These are phyloP conservation scores for Balanococcus diminutus DNA, from an alignment of 2,888 invertebrate species.

Conservation along the genomic window DNA sequence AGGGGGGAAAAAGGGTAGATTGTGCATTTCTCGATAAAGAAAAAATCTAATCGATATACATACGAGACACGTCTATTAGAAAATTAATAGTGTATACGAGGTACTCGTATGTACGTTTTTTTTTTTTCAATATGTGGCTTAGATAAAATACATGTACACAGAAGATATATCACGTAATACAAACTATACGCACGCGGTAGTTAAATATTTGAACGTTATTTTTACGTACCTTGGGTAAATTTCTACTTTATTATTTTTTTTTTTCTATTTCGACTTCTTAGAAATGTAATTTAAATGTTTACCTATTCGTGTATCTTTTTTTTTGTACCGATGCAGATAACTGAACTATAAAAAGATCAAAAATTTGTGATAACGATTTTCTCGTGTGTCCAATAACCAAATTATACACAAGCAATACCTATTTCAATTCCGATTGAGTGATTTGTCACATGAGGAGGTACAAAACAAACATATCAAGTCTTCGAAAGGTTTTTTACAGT, in stretches of 20 bases:
- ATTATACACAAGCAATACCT: no score
- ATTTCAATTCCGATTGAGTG: no score
- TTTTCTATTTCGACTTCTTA: background rate
- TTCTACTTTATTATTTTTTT: background rate
- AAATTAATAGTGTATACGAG: background rate
- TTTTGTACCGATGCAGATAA: background rate
- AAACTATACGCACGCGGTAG: background rate
- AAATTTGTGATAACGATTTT: background rate
- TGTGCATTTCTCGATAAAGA: background rate
- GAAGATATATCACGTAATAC: background rate
- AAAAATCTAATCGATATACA: background rate
- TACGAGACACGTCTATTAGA: background rate
- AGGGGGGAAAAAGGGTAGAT: background rate
- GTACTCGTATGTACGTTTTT: background rate
- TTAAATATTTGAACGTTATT: conserved; percentile 6
- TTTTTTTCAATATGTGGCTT: background rate
- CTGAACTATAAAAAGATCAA: background rate
- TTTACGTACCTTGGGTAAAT: background rate
- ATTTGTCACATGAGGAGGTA: no score
- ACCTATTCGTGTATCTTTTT: background rate
- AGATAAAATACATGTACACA: conserved; percentile 12
- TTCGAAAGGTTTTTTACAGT: no score
- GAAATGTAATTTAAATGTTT: background rate
- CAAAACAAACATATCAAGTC: no score
- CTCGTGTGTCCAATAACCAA: no score